A percentile compares a stretch with the other conserved stretches of the same genome.
Evolutionary conservation across 2,797 vertebrate species (phyloP).

Genomic region (Bucorvus abyssinicus): DNA sequence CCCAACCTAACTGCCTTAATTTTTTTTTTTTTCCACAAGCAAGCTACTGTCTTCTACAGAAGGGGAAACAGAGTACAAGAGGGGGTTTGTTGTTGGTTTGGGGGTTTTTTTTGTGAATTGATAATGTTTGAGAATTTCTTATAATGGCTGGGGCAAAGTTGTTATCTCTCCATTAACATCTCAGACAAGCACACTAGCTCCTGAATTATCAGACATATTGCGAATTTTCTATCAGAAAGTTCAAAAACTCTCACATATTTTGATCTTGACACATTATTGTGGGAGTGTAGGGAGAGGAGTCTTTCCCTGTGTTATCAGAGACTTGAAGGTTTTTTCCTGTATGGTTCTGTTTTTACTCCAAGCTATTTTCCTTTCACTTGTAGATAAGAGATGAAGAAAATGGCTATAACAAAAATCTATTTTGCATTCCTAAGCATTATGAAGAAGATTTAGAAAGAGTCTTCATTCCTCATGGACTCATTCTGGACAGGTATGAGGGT

Average conservation of each 20-base stretch:
- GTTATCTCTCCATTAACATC: not conserved
- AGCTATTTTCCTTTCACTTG: not conserved
- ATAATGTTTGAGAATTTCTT: not conserved
- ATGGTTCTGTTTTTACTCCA: not conserved
- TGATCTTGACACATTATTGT: not conserved
- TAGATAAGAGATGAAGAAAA: constrained; percentile 72
- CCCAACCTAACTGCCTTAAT: not conserved
- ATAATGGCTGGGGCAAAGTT: not conserved
- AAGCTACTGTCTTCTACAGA: not conserved
- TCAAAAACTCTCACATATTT: not conserved
- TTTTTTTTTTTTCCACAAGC: not conserved
- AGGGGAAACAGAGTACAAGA: not conserved
- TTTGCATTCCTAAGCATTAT: constrained; percentile 84
- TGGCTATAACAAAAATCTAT: constrained; percentile 79
- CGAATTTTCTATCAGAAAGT: not conserved
- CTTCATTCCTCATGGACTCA: constrained; percentile 85
- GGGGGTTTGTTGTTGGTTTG: not conserved
- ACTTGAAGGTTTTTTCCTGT: not conserved
- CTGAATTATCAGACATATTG: not conserved
- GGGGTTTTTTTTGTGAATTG: not conserved
- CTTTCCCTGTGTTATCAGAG: not conserved
- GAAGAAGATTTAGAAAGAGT: constrained; percentile 83
- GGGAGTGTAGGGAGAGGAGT: not conserved
- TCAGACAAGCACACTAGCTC: not conserved
- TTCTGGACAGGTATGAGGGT: constrained; percentile 83